Base-by-base conservation (phyloP, 1,140 invertebrate genomes). In the Himalopsyche phryganea region DNA sequence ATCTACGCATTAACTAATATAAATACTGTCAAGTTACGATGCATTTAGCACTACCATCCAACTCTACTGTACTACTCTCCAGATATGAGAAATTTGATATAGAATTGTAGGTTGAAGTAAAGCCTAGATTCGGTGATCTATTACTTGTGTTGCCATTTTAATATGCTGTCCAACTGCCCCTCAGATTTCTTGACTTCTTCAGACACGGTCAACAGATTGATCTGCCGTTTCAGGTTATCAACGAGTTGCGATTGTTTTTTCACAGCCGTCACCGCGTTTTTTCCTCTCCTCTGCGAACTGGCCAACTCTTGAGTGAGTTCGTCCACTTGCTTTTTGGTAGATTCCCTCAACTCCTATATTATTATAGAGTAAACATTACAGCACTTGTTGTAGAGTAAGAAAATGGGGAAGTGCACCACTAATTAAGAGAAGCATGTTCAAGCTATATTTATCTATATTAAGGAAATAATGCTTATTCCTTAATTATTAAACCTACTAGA, bases 141-240 rank as follows among this genome's bases (percentile, higher is more conserved):
- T 28, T 28, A 28, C 23, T 28, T 28, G 18, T 53, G 20, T 20
- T 59, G 41, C 38, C 48, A 50, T 28, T 54, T 14, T 32, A 63
- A 38, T 14, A 60, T 41, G 40, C 10, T 15, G 23, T 63, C 57
- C 18, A 63, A 35, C 17, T 60, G 57, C 17, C 42, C 54, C 15
- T 51, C 52, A 23, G 51, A 11, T 15, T 19, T 42, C 13, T 38
- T 42, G 11, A 57, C 35, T 19, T 52, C 44, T 9, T 19, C 18
- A 4, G 33, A 32, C 1, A 42, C 35, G 2, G 20, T 20, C 11
- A 60, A 42, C 28, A 58, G 52, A 14, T 35, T 17, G 6, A 56
- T 19, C 53, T 63, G 61, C 33, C 57, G 51, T 11, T 55, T 50
- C 11, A 63, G 53, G 52, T 63, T 63, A 36, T 63, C 61, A 4